Conservation (phyloP, 2,113 vertebrate genomes). For the Tragelaphus imberbis region DNA sequence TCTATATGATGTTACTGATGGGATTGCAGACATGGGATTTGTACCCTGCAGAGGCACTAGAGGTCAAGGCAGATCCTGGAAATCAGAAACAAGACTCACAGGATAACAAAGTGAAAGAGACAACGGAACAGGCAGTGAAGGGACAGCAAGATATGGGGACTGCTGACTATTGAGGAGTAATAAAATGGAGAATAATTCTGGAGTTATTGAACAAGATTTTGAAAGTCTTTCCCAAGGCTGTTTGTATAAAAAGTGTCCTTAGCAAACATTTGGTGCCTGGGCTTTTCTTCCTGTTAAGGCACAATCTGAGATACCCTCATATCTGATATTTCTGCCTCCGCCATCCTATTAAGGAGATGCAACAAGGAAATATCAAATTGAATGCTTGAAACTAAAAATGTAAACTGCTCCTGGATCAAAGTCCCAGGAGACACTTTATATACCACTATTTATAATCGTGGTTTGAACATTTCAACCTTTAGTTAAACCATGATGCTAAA, state of each 20-base stretch:
- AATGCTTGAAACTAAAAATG: not conserved
- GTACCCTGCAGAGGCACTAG: not conserved
- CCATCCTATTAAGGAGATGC: not conserved
- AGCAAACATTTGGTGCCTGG: not conserved
- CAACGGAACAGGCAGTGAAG: not conserved
- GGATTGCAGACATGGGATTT: not conserved
- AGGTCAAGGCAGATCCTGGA: not conserved
- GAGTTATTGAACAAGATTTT: not conserved
- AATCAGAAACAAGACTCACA: not conserved
- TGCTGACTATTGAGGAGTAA: not conserved
- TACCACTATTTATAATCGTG: not conserved
- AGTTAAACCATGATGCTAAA: not conserved
- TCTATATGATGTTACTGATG: not conserved
- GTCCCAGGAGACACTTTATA: not conserved
- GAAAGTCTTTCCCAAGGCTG: not conserved
- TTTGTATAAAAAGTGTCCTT: not conserved
- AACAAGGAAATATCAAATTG: not conserved
- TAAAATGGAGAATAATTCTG: not conserved
- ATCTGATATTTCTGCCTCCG: not conserved
- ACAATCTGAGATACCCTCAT: not conserved
- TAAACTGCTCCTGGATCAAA: not conserved
- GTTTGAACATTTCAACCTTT: not conserved
- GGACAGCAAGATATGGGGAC: not conserved
- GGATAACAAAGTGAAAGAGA: not conserved
- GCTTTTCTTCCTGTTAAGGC: not conserved